These are phyloP conservation scores for Pterobdella sp. DNA, from an alignment of 2,888 invertebrate species.

Conservation along the genomic window DNA sequence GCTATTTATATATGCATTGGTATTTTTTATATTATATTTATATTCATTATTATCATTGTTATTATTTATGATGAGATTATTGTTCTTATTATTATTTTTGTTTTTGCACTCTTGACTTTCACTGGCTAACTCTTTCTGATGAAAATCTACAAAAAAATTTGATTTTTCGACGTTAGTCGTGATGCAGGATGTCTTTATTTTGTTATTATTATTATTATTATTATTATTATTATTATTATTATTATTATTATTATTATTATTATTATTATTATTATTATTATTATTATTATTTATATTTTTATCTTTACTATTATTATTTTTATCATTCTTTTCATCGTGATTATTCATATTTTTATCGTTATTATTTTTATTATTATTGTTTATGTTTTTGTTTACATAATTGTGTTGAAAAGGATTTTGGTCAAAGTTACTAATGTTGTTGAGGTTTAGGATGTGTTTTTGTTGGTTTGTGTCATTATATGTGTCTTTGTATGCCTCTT, in stretches of 20 bases:
- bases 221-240: constrained; percentile 1
- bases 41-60: background rate
- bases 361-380: background rate
- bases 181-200: too few relatives aligned
- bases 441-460: background rate
- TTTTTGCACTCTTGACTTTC: too few relatives aligned
- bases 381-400: background rate
- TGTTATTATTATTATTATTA: background rate
- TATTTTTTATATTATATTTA: background rate
- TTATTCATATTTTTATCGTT: background rate
- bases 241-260: constrained; percentile 1
- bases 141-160: too few relatives aligned
- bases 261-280: constrained; percentile 1
- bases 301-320: background rate
- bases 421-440: background rate
- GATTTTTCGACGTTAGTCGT: too few relatives aligned
- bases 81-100: background rate
- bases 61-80: background rate
- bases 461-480: background rate
- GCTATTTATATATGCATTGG: background rate
- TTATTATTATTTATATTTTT: background rate
- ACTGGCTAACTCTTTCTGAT: too few relatives aligned
- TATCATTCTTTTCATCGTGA: background rate
- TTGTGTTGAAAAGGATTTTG: background rate
- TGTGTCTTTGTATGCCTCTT: background rate